A percentile compares a stretch with the other conserved stretches of the same genome.
Evolutionary conservation across 1,140 invertebrate genomes (phyloP).

Genomic region (Eumaeus atala): DNA sequence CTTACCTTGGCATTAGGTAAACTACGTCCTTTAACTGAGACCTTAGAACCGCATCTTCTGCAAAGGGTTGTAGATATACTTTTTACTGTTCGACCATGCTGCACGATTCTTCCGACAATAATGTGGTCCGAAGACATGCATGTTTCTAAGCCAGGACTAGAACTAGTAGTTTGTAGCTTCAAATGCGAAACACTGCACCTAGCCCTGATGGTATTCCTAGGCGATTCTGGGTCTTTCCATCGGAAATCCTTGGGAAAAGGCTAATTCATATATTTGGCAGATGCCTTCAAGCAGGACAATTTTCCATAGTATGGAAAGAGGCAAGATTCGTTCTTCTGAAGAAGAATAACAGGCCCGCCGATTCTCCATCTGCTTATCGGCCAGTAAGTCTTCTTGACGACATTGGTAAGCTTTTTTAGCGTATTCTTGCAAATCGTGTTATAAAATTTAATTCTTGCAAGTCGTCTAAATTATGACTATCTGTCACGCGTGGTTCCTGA

Average conservation of each 20-base stretch:
- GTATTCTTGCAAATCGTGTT: conserved; percentile 17
- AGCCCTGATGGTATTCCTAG: conserved; percentile 5
- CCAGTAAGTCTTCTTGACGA: conserved; percentile 18
- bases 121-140: too few relatives aligned
- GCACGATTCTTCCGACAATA: too few relatives aligned
- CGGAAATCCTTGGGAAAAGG: background rate
- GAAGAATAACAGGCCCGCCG: background rate
- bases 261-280: conserved; percentile 7
- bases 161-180: too few relatives aligned
- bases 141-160: too few relatives aligned
- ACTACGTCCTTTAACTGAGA: too few relatives aligned
- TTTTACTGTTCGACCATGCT: too few relatives aligned
- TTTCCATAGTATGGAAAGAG: background rate
- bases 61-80: too few relatives aligned
- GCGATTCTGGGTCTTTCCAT: background rate
- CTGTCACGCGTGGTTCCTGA: conserved; percentile 3
- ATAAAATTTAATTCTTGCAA: too few relatives aligned
- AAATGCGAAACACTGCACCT: conserved; percentile 10
- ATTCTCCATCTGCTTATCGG: conserved; percentile 2
- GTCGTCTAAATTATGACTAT: too few relatives aligned
- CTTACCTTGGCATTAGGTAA: too few relatives aligned
- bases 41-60: too few relatives aligned
- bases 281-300: background rate
- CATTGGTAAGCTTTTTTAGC: conserved; percentile 15
- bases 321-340: background rate